Evolutionary conservation across 2,888 invertebrate genomes (phyloP).

Genomic region (Amphiduros pacificus): DNA sequence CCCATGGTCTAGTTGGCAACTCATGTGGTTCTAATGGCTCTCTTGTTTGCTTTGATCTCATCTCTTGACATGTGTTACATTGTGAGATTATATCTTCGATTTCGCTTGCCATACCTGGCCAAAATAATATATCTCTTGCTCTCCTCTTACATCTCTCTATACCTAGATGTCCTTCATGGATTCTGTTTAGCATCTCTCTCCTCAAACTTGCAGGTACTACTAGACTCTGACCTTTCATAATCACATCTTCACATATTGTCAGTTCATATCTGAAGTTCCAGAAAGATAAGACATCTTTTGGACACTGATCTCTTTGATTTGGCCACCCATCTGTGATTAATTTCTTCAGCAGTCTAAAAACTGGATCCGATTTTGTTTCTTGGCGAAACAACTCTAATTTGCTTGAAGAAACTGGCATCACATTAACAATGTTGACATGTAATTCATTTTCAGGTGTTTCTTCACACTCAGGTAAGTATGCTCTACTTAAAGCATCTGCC

Average conservation of each 20-base stretch:
- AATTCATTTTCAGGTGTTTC: background rate
- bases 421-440: too few species aligned
- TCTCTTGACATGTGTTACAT: conserved; percentile 12
- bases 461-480: too few species aligned
- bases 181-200: conserved; percentile 6
- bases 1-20: conserved; percentile 15
- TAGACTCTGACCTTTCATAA: conserved; percentile 16
- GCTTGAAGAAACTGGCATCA: background rate
- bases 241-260: background rate
- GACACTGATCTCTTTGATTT: background rate
- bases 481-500: background rate
- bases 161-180: conserved; percentile 21
- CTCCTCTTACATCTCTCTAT: conserved; percentile 17
- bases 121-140: conserved; percentile 24
- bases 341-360: background rate
- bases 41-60: background rate
- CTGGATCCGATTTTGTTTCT: background rate
- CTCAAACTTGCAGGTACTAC: conserved; percentile 16
- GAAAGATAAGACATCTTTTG: conserved; percentile 20
- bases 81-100: conserved; percentile 18
- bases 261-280: conserved; percentile 14
- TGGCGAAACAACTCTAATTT: conserved; percentile 6
- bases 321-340: background rate
- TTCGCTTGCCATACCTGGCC: conserved; percentile 26
- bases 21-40: conserved; percentile 23